phyloP scores from a whole-genome alignment of 2,113 vertebrate genomes.

The Tetrax tetrax region DNA sequence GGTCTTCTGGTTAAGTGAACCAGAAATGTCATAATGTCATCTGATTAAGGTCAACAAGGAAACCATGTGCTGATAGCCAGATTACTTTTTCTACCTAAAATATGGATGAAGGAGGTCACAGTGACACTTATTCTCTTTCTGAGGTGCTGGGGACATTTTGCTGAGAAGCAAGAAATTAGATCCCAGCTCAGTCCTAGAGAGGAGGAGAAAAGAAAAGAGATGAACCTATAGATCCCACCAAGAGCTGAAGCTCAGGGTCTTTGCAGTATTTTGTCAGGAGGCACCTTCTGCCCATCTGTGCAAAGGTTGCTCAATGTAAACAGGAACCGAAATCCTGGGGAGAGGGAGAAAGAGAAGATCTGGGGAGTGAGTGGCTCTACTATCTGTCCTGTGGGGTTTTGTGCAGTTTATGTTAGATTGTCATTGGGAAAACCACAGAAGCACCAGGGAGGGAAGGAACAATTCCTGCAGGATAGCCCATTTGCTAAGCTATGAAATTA shows the following conservation, averaged over 20 bases:
- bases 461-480: accelerated
- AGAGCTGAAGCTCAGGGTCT: neutral
- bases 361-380: neutral
- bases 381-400: neutral
- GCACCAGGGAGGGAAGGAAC: neutral
- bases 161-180: neutral
- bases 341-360: neutral
- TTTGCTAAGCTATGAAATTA: neutral
- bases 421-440: neutral
- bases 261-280: neutral
- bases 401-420: neutral
- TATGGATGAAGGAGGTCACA: neutral
- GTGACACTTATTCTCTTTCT: neutral
- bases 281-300: neutral
- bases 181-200: neutral
- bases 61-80: neutral
- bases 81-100: neutral
- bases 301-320: neutral
- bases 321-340: neutral
- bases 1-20: neutral
- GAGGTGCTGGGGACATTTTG: neutral
- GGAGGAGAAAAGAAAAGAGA: neutral
- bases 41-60: neutral
- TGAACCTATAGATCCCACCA: neutral
- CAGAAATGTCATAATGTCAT: no score